Base-by-base conservation (phyloP, 2,888 invertebrate species). In the Lasiommata megera region DNA sequence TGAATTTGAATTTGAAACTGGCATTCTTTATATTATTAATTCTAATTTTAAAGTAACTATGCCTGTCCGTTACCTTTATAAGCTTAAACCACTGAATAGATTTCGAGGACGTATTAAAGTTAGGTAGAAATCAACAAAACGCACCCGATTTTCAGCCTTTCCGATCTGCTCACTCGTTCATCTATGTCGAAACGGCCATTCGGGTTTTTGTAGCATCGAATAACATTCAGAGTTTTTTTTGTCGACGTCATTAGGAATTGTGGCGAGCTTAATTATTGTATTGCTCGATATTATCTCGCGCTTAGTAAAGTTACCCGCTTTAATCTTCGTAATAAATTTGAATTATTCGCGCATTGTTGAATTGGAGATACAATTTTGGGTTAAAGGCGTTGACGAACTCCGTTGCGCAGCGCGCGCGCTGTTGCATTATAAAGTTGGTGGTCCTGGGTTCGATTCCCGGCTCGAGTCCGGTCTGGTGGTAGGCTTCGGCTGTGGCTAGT, bases 211-310 rank as follows among this genome's bases (percentile, higher is more conserved):
- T 73, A 54, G 60, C 65, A 62, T 68, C 67, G 67, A 66, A 72
- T 72, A 71, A 67, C 72, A 74, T 77, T 77, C 73, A 74, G 70
- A 64, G 66, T 73, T 83, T 84, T 85, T 84, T 84, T 78, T 84
- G 77, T 73, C 63, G 61, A 71, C 72, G 73, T 86, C 85, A 85
- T 84, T 82, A 85, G 71, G 73, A 72, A 78, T 82, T 84, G 80
- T 83, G 71, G 72, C 69, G 65, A 61, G 67, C 77, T 79, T 85
- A 85, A 85, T 84, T 83, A 80, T 80, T 74, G 76, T 74, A 68
- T 68, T 59, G 62, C 31, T n/a, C 34, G 73, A 75, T 71, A 62
- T 62, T 74, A 77, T 77, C 74, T 72, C 36, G 56, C 66, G 69
- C 70, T 71, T 69, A 71, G 62, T 54, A 56, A 16, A 56, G 56